Conservation (phyloP, 1,140 invertebrate species). For the Caenorhabditis brenneri region DNA sequence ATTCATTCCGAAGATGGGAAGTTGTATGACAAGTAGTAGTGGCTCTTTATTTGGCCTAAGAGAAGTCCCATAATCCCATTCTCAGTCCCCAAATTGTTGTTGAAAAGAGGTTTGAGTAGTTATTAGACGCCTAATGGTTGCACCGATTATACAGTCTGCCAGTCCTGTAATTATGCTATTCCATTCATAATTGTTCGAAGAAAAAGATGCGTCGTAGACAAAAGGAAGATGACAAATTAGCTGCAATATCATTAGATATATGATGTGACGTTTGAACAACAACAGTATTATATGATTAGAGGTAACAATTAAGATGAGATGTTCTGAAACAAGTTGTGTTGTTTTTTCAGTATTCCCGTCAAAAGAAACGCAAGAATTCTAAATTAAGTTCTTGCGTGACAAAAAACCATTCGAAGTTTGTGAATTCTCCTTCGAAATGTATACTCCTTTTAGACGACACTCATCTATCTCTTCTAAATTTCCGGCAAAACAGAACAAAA, state of each 20-base stretch:
- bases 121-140: slow-evolving; percentile 23
- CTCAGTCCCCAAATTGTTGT: not conserved
- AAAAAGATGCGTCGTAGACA: not conserved
- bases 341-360: not conserved
- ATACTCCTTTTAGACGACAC: not conserved
- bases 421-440: slow-evolving; percentile 1
- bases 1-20: not conserved
- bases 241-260: not conserved
- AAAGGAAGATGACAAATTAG: not conserved
- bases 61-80: not conserved
- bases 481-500: not conserved
- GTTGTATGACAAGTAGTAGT: not conserved
- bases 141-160: slow-evolving; percentile 17
- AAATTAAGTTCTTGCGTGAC: not conserved
- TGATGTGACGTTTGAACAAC: not conserved
- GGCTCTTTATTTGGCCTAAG: not conserved
- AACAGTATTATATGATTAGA: not conserved
- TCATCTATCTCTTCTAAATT: not conserved
- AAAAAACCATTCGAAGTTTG: slow-evolving; percentile 12
- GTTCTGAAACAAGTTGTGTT: not conserved
- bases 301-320: not conserved
- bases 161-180: slow-evolving; percentile 6
- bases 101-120: slow-evolving; percentile 19
- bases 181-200: slow-evolving; percentile 27
- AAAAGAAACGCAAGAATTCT: not conserved